phyloP scores from a whole-genome alignment of 2,113 vertebrate genomes.

The Capra hircus region DNA sequence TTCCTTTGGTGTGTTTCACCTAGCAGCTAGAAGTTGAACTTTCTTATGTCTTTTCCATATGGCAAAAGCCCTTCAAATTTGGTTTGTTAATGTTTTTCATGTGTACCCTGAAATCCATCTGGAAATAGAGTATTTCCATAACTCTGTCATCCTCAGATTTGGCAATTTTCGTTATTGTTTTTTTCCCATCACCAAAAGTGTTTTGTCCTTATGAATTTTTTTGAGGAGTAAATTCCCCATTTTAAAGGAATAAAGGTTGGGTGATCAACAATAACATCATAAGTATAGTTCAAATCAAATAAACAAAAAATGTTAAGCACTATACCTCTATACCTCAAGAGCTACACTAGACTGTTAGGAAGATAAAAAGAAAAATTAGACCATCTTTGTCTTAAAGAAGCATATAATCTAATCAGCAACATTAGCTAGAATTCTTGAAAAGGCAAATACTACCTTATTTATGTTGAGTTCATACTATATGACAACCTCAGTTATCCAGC shows the following conservation, averaged over 20 bases:
- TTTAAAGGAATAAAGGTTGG: not conserved
- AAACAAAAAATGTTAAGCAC: not conserved
- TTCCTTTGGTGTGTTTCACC: not conserved
- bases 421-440: not conserved
- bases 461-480: not conserved
- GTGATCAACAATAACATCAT: not conserved
- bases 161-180: not conserved
- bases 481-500: not conserved
- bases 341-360: not conserved
- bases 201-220: slow-evolving; percentile 2
- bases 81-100: slow-evolving; percentile 28
- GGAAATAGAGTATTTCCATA: slow-evolving; percentile 47
- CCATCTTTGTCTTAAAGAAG: not conserved
- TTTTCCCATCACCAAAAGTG: not conserved
- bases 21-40: not conserved
- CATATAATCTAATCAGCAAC: not conserved
- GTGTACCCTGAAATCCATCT: slow-evolving; percentile 40
- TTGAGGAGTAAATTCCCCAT: not conserved
- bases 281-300: not conserved
- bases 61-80: not conserved
- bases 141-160: slow-evolving; percentile 29
- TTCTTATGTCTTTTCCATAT: slow-evolving; percentile 35
- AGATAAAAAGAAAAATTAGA: not conserved
- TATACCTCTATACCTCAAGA: not conserved
- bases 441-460: not conserved